A percentile compares a stretch with the other conserved stretches of the same genome.
Conservation (phyloP, 1,140 invertebrate species). For the Ditylenchus dipsaci region DNA sequence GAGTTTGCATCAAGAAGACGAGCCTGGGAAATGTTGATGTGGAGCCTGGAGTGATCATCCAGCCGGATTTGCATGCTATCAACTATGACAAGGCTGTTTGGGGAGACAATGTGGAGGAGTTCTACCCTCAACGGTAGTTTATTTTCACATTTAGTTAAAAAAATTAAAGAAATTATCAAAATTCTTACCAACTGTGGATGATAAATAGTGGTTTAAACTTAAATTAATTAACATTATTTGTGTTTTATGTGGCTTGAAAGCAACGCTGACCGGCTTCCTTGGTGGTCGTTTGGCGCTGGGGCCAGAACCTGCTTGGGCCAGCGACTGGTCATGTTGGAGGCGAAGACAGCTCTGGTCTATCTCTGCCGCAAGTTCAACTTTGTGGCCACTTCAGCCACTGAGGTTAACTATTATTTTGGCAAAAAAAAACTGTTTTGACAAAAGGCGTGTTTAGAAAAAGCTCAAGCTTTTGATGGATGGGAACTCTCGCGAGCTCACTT, state of each 20-base stretch:
- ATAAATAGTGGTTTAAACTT: not conserved
- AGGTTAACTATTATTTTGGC: conserved; percentile 19
- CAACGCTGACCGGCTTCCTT: not conserved
- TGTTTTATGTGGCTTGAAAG: conserved; percentile 1
- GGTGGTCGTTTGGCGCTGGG: conserved; percentile 61
- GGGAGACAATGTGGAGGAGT: conserved; percentile 54
- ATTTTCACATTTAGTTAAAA: not conserved
- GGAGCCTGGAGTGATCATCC: conserved; percentile 33
- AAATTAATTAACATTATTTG: too few species aligned
- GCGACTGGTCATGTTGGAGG: conserved; percentile 68
- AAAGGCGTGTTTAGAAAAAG: not conserved
- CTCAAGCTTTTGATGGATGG: conserved; percentile 5
- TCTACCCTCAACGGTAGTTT: conserved; percentile 49
- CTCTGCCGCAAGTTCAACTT: conserved; percentile 33
- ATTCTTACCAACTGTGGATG: not conserved
- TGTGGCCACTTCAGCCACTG: conserved; percentile 3
- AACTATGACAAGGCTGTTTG: conserved; percentile 56
- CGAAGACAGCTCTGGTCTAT: conserved; percentile 64
- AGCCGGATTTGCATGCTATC: conserved; percentile 57
- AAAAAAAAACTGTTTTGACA: not conserved
- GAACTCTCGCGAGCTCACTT: conserved; percentile 10
- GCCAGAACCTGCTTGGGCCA: conserved; percentile 65
- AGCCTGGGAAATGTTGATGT: conserved; percentile 27
- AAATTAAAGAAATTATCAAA: not conserved
- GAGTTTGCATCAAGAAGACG: conserved; percentile 29